phyloP scores from a whole-genome alignment of 2,888 invertebrate genomes.

The Mythimna vitellina region DNA sequence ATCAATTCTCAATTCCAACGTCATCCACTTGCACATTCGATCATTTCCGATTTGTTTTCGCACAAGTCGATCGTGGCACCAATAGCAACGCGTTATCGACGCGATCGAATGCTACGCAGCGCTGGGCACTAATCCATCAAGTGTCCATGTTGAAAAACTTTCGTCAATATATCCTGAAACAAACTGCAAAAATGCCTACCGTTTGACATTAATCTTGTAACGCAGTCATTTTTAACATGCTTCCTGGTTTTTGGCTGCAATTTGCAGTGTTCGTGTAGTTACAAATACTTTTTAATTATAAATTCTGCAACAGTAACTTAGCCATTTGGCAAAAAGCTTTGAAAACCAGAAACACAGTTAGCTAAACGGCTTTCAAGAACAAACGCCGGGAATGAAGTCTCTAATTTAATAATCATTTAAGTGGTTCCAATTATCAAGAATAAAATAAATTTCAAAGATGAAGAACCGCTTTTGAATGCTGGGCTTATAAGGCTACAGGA shows the following conservation, averaged over 20 bases:
- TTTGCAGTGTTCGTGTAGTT: not conserved
- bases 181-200: constrained; percentile 42
- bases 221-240: constrained; percentile 30
- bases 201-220: constrained; percentile 52
- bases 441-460: not conserved
- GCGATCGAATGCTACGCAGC: constrained; percentile 26
- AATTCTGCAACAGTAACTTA: not conserved
- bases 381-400: constrained; percentile 2
- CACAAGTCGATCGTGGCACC: constrained; percentile 36
- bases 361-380: not conserved
- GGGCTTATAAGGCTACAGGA: not conserved
- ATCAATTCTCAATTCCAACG: not conserved
- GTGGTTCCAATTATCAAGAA: not conserved
- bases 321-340: not conserved
- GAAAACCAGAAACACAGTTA: not conserved
- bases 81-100: constrained; percentile 48
- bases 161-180: constrained; percentile 31
- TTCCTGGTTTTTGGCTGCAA: constrained; percentile 19
- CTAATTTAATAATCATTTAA: constrained; percentile 1
- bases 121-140: constrained; percentile 54
- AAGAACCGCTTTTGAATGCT: not conserved
- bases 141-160: constrained; percentile 43
- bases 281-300: not conserved
- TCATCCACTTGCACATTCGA: not conserved
- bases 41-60: constrained; percentile 21